Evolutionary conservation across 2,888 invertebrate species (phyloP), one percentile per base, ranked within the genome.

Genomic region (Oxyscelio sp.): DNA sequence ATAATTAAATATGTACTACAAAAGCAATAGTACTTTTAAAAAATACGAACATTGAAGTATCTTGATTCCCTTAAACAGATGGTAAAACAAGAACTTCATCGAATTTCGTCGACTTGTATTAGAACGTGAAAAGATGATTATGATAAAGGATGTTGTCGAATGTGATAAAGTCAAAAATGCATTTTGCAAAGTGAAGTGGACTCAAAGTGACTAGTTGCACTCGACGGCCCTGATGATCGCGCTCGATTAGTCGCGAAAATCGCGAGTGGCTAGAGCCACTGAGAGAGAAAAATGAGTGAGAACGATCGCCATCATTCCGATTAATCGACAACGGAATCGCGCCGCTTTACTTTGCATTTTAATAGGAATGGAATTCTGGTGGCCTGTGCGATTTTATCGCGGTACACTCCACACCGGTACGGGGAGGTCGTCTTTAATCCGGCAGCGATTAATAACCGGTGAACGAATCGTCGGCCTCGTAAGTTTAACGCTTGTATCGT

Each of bases 361-460:
- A 86, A 84, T 82, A 84, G 86, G 86, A 86, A 77, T 86, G 86
- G 86, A 84, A 86, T 86, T 86, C 84, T 86, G 86, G 84, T 84
- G 84, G 82, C 71, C 84, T 80, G 82, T 61, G 86, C 79, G 86
- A 86, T 86, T 86, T 86, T 86, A 86, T 86, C 86, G 70, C 79
- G 66, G 34, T 75, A 65, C 79, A 73, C 75, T 70, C 79, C 77
- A 84, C 90, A 91, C 90, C 91, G 91, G 91, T 91, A 91, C 75
- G 78, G 85, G 73, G 87, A 85, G 80, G 81, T 85, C 83, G 88
- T 87, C 89, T 86, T 90, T 88, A 90, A 91, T 91, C 90, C 89
- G 77, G 78, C 77, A 77, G 85, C 90, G 89, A 92, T 91, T 91
- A 92, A 92, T 91, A 89, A 90, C 86, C 84, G 83, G 81, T 81